A percentile compares a stretch with the other conserved stretches of the same genome.
These are phyloP conservation scores for Manis javanica DNA, from an alignment of 2,797 vertebrate species.

Conservation along the genomic window DNA sequence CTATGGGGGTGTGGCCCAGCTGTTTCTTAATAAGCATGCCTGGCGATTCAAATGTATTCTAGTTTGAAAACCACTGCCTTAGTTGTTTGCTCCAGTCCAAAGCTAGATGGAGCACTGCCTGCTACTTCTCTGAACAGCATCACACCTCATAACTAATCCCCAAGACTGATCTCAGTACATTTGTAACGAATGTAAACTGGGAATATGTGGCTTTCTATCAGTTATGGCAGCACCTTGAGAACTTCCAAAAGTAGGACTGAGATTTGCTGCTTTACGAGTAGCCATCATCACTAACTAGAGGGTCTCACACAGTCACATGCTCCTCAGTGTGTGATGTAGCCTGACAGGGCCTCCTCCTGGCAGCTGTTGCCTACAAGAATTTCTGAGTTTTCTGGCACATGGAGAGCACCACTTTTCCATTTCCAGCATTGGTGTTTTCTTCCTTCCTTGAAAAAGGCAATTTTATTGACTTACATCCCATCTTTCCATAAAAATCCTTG, in stretches of 20 bases:
- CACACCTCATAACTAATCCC: background rate
- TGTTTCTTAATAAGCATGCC: background rate
- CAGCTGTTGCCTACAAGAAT: background rate
- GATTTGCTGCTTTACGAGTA: background rate
- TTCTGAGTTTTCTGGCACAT: constrained; percentile 34
- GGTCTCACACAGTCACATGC: background rate
- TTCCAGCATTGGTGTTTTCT: background rate
- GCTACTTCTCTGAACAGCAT: background rate
- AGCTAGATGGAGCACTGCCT: background rate
- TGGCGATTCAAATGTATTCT: background rate
- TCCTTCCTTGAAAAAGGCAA: constrained; percentile 51
- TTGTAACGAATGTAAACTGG: background rate
- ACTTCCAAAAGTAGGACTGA: background rate
- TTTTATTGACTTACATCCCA: constrained; percentile 47
- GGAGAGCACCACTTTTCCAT: constrained; percentile 39
- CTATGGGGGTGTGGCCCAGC: background rate
- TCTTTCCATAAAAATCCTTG: constrained; percentile 48
- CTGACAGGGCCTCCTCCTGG: background rate
- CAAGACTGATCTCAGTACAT: background rate
- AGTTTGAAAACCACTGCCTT: background rate
- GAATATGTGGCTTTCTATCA: background rate
- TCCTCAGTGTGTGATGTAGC: background rate
- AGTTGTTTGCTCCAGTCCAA: background rate
- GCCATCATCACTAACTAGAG: background rate
- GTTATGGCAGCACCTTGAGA: background rate